Evolutionary conservation across 2,113 vertebrate genomes (phyloP).

Genomic region (Elanoides forficatus): DNA sequence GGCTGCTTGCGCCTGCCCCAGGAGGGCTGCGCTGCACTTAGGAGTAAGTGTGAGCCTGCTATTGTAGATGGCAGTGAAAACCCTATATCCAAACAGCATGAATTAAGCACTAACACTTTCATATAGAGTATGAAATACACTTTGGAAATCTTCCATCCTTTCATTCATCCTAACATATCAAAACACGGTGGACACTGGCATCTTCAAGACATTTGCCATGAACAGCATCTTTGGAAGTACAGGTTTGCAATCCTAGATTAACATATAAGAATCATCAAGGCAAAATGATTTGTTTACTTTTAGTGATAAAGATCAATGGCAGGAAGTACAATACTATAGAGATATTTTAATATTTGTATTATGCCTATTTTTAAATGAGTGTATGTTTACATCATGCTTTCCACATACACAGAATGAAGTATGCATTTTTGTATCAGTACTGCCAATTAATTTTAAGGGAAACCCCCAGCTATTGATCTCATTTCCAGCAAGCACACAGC

Average conservation of each 20-base stretch:
- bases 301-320: background rate
- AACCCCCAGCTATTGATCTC: background rate
- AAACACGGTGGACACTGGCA: background rate
- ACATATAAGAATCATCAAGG: background rate
- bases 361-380: background rate
- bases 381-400: background rate
- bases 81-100: background rate
- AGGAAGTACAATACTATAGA: background rate
- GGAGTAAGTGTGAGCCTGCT: background rate
- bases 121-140: background rate
- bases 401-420: background rate
- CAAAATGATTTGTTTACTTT: background rate
- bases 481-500: background rate
- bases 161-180: background rate
- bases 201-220: background rate
- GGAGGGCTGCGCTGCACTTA: background rate
- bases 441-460: background rate
- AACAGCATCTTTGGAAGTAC: background rate
- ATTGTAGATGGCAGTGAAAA: background rate
- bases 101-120: background rate
- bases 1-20: background rate
- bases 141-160: background rate
- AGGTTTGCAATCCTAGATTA: background rate
- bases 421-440: background rate
- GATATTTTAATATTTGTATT: background rate